Base-by-base conservation (phyloP, 2,797 vertebrate genomes). In the Cuniculus paca region DNA sequence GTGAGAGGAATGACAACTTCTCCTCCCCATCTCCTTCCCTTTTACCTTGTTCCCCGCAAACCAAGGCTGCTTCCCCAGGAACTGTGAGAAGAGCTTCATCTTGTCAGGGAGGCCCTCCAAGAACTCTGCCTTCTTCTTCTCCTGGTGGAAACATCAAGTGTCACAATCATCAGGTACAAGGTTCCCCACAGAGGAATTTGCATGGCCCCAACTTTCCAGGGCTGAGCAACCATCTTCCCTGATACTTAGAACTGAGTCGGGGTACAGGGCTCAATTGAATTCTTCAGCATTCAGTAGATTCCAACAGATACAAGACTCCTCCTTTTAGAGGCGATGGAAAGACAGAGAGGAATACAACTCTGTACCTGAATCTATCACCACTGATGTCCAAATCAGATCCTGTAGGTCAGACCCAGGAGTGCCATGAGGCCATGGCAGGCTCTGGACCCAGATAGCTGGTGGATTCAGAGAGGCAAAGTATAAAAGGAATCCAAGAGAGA, bases 1-100 rank as follows among this genome's bases (percentile, higher is more conserved):
- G 20, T 3, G 3, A 4, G 14, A 50, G 6, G 42, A 19, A 36
- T 0, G 7, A 58, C 52, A 31, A 0, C 6, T 10, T 34, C 45
- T 17, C 13, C 3, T 0, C n/a, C 36, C 26, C 36, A 16, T 2
- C 52, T 10, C 22, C 42, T 0, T 22, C 48, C 65, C 45, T 1
- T 34, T 3, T 98, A 99, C 99, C 99, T 99, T 99, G 72, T 99
- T 98, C 52, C 99, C 99, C 0, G 98, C 99, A 98, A 99, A 99
- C 99, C 99, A 99, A 39, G 99, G 98, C 92, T 97, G 98, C 88
- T 98, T 98, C 54, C 99, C 99, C 97, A 99, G 78, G 94, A 99
- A 99, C 60, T 96, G 84, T 1, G 99, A 99, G 95, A 99, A 99
- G 75, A 98, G 98, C 96, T 99, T 99, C 97, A 99, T 97, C 12